These are phyloP conservation scores for Melieria omissa DNA, from an alignment of 2,888 invertebrate genomes.

Conservation along the genomic window DNA sequence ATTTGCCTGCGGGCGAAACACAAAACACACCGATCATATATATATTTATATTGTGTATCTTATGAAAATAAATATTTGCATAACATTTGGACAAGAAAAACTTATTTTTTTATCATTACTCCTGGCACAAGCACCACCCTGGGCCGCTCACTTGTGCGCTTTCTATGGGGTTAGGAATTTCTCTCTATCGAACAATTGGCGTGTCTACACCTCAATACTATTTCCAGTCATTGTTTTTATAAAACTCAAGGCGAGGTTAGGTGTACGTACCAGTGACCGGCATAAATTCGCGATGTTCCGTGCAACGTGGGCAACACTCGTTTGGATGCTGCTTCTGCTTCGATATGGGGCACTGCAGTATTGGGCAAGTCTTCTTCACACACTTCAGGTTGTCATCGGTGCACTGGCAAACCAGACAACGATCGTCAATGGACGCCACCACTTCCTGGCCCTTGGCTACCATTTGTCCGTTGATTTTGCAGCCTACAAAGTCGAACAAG, in stretches of 20 bases:
- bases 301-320: slow-evolving; percentile 78
- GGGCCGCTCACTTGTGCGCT: too few species aligned
- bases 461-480: slow-evolving; percentile 83
- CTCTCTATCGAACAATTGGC: too few species aligned
- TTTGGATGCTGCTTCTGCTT: slow-evolving; percentile 78
- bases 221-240: background rate
- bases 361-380: slow-evolving; percentile 87
- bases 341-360: slow-evolving; percentile 81
- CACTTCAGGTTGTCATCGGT: slow-evolving; percentile 78
- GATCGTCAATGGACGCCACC: slow-evolving; percentile 81
- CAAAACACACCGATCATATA: too few species aligned
- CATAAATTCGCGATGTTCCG: slow-evolving; percentile 67
- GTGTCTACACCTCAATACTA: too few species aligned
- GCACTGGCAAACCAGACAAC: slow-evolving; percentile 87
- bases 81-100: background rate
- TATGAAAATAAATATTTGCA: background rate
- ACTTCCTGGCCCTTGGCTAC: slow-evolving; percentile 85
- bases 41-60: background rate
- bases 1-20: slow-evolving; percentile 64
- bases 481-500: slow-evolving; percentile 70
- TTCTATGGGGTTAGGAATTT: too few species aligned
- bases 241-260: background rate
- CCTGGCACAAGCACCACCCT: too few species aligned
- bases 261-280: slow-evolving; percentile 57
- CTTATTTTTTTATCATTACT: background rate